phyloP scores from a whole-genome alignment of 2,888 invertebrate genomes.

The Plagodis dolabraria region DNA sequence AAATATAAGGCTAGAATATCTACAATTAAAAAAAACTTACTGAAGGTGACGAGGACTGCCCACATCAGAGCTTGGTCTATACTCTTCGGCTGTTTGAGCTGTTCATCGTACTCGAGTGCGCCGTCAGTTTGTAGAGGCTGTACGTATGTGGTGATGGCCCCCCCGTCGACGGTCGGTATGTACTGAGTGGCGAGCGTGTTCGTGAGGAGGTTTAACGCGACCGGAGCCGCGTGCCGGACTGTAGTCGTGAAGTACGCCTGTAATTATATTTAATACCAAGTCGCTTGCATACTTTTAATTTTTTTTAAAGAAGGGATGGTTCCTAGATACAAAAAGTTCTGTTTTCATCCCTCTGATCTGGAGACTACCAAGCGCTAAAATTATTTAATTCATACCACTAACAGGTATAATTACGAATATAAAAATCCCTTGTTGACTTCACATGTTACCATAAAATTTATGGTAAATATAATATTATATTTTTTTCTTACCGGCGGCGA shows the following conservation, averaged over 20 bases:
- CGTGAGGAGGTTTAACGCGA: conserved; percentile 76
- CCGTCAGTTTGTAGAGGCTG: conserved; percentile 39
- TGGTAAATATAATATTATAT: no score
- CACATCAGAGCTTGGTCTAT: conserved; percentile 31
- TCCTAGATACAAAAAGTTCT: no score
- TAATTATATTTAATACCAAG: neutral
- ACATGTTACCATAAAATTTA: no score
- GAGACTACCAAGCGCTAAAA: no score
- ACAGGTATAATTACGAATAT: no score
- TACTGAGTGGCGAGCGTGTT: conserved; percentile 62
- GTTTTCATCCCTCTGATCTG: no score
- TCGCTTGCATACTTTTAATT: no score
- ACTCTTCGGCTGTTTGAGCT: conserved; percentile 40
- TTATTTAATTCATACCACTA: no score
- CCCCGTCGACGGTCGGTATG: conserved; percentile 36
- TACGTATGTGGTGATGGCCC: conserved; percentile 47
- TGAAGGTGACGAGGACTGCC: conserved; percentile 40
- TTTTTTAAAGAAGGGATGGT: no score
- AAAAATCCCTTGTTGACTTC: no score
- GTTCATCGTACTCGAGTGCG: neutral
- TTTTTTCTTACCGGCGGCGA: no score
- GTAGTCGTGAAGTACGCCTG: conserved; percentile 78
- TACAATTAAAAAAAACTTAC: conserved; percentile 42
- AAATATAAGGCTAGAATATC: neutral
- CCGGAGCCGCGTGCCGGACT: conserved; percentile 82